Conservation (phyloP, 2,113 vertebrate genomes). For the Gallinago paraguaiae region DNA sequence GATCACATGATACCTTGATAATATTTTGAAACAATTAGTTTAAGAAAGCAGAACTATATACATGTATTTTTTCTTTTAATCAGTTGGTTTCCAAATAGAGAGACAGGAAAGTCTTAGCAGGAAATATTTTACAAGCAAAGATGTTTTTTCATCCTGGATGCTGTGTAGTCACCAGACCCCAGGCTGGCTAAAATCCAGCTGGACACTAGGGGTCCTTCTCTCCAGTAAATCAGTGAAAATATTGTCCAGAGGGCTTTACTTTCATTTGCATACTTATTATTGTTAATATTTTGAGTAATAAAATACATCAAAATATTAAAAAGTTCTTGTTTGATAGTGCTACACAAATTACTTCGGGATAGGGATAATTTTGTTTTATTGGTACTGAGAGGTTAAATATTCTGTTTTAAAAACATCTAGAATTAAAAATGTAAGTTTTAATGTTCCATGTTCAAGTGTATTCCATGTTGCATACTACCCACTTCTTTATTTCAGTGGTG, state of each 20-base stretch:
- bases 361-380: not conserved
- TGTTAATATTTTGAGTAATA: slow-evolving; percentile 45
- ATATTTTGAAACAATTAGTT: slow-evolving; percentile 63
- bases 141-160: slow-evolving; percentile 30
- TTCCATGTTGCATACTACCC: not conserved
- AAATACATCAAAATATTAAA: slow-evolving; percentile 7
- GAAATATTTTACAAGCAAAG: slow-evolving; percentile 29
- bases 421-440: not conserved
- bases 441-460: not conserved
- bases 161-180: slow-evolving; percentile 8
- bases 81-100: slow-evolving; percentile 32
- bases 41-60: slow-evolving; percentile 43
- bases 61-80: slow-evolving; percentile 21
- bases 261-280: slow-evolving; percentile 54
- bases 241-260: slow-evolving; percentile 43
- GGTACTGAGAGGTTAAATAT: not conserved
- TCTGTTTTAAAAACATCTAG: not conserved
- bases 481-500: not conserved
- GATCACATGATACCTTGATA: slow-evolving; percentile 44
- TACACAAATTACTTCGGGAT: not conserved
- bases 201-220: slow-evolving; percentile 69
- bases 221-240: slow-evolving; percentile 41
- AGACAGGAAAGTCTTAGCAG: not conserved
- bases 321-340: not conserved
- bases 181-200: slow-evolving; percentile 62